Evolutionary conservation across 2,888 invertebrate genomes (phyloP).

Genomic region (Orthosia gracilis): DNA sequence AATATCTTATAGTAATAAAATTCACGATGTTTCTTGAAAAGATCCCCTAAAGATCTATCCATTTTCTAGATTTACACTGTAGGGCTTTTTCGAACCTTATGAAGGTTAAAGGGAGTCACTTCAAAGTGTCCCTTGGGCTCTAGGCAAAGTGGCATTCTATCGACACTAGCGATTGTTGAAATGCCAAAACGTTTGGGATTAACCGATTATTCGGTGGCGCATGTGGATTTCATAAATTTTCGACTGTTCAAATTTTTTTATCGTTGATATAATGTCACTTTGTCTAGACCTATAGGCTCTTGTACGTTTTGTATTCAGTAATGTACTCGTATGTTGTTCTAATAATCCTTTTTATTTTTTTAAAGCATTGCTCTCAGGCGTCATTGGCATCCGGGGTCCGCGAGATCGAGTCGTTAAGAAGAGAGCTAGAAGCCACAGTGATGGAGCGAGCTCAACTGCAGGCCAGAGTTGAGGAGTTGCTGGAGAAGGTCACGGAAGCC

Average conservation of each 20-base stretch:
- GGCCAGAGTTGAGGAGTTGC: conserved; percentile 91
- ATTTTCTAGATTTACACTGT: background rate
- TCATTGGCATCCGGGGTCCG: conserved; percentile 88
- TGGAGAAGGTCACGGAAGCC: conserved; percentile 93
- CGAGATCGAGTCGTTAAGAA: conserved; percentile 92
- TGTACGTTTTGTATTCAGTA: background rate
- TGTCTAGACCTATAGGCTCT: background rate
- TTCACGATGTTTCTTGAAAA: background rate
- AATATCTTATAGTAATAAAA: background rate
- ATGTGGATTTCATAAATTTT: background rate
- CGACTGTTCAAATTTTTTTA: background rate
- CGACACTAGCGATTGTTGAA: no score
- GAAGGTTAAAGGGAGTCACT: background rate
- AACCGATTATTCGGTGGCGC: background rate
- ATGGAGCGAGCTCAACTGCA: conserved; percentile 93
- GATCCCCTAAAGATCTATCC: background rate
- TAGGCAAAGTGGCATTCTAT: no score
- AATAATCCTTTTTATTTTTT: background rate
- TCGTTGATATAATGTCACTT: no score
- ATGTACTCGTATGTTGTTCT: background rate
- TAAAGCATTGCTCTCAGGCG: conserved; percentile 73
- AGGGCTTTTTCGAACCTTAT: background rate
- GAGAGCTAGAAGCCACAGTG: conserved; percentile 92
- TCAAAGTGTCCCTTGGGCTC: background rate
- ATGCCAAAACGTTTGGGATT: no score